Percentiles rank a stretch among this genome's conserved stretches.
Evolutionary conservation across 2,888 invertebrate species (phyloP).

Genomic region (Oxycera nigricornis): DNA sequence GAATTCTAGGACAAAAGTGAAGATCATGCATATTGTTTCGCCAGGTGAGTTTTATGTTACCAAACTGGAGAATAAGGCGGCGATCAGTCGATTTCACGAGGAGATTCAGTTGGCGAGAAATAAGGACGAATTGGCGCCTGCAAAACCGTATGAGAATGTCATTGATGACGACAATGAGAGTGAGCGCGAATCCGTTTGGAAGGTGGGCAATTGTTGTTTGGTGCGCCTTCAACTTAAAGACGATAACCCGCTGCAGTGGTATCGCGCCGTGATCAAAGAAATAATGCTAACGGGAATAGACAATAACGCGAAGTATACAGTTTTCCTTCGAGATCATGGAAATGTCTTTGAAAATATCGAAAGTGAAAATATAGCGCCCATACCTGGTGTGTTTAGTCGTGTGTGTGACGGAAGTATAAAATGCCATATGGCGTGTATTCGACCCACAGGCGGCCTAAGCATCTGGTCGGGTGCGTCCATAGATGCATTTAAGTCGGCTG

Average conservation of each 20-base stretch:
- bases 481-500: constrained; percentile 67
- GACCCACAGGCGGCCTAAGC: constrained; percentile 70
- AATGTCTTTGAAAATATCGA: constrained; percentile 65
- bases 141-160: constrained; percentile 40
- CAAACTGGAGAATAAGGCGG: constrained; percentile 62
- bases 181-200: constrained; percentile 60
- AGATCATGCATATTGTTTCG: constrained; percentile 64
- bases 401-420: constrained; percentile 68
- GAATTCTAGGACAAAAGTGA: constrained; percentile 56
- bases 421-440: constrained; percentile 74
- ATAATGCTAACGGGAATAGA: constrained; percentile 56
- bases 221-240: constrained; percentile 61
- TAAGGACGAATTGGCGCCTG: not conserved
- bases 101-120: constrained; percentile 62
- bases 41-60: constrained; percentile 71
- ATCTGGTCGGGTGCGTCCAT: constrained; percentile 61
- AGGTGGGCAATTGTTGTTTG: constrained; percentile 64
- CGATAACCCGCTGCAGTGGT: constrained; percentile 67
- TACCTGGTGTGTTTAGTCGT: constrained; percentile 64
- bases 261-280: constrained; percentile 63
- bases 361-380: constrained; percentile 61
- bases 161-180: not conserved
- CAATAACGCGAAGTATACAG: constrained; percentile 51
- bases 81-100: constrained; percentile 63
- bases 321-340: constrained; percentile 72